These are phyloP conservation scores for Helicolenus hilgendorfi DNA, from an alignment of 2,797 vertebrate species.

Conservation along the genomic window DNA sequence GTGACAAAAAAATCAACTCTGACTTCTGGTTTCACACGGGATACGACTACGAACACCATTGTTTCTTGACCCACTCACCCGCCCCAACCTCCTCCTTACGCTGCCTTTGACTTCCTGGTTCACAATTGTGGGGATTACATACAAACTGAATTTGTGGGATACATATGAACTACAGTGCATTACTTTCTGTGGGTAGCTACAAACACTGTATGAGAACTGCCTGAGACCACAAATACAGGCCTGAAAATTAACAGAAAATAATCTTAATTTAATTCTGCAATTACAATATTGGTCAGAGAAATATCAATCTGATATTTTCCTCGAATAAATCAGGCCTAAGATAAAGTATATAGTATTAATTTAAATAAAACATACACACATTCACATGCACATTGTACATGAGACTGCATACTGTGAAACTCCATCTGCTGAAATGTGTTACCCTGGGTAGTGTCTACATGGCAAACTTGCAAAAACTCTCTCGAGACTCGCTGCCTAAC, in stretches of 20 bases:
- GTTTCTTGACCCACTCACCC: too few relatives aligned
- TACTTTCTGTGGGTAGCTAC: too few relatives aligned
- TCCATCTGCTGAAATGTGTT: background rate
- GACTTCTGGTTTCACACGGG: background rate
- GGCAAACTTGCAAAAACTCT: too few relatives aligned
- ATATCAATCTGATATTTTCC: background rate
- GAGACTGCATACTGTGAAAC: background rate
- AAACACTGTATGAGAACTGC: too few relatives aligned
- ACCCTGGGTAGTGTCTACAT: too few relatives aligned
- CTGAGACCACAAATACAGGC: background rate
- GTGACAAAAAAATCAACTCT: background rate
- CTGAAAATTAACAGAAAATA: background rate
- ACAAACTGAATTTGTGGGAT: too few relatives aligned
- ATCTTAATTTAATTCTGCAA: background rate
- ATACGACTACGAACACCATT: too few relatives aligned
- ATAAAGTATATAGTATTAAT: background rate
- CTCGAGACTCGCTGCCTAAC: too few relatives aligned
- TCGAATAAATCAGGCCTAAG: background rate
- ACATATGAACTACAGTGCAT: too few relatives aligned
- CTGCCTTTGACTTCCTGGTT: too few relatives aligned
- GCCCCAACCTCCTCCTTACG: too few relatives aligned
- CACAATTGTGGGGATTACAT: too few relatives aligned
- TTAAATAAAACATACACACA: background rate
- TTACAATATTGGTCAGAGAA: background rate
- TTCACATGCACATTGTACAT: background rate